phyloP scores from a whole-genome alignment of 2,113 vertebrate species.

The Andinoacara biseriatus region DNA sequence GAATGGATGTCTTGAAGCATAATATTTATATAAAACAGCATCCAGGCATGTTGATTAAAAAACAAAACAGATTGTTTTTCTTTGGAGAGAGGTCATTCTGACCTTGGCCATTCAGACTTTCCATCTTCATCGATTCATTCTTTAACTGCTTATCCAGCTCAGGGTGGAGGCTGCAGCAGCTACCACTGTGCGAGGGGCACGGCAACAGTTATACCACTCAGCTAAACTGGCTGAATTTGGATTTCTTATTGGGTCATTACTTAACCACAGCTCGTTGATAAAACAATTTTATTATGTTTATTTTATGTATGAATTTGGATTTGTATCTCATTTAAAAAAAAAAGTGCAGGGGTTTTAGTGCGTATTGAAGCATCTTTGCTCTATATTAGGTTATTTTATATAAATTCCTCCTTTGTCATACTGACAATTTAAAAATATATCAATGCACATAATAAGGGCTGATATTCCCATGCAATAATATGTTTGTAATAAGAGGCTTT shows the following conservation, averaged over 20 bases:
- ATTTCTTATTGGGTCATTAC: neutral
- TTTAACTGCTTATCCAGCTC: neutral
- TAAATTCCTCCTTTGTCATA: neutral
- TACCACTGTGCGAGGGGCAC: rapidly evolving
- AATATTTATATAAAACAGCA: rapidly evolving
- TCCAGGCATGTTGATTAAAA: neutral
- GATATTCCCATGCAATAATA: neutral
- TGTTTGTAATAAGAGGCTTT: neutral
- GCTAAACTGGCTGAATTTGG: neutral
- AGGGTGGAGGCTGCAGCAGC: neutral
- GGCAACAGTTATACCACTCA: neutral
- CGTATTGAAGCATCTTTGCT: neutral
- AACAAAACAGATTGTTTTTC: neutral
- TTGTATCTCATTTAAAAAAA: neutral
- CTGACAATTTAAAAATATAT: neutral
- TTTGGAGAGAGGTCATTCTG: neutral
- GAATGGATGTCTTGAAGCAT: neutral
- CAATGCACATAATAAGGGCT: neutral
- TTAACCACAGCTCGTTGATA: neutral
- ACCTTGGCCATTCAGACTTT: neutral
- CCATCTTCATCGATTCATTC: neutral
- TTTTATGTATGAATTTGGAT: neutral
- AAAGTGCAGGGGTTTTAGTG: neutral
- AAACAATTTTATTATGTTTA: neutral
- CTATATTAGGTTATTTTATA: neutral